Evolutionary conservation across 2,797 vertebrate species (phyloP), one percentile per base, ranked within the genome.

Genomic region (Setipinna tenuifilis): DNA sequence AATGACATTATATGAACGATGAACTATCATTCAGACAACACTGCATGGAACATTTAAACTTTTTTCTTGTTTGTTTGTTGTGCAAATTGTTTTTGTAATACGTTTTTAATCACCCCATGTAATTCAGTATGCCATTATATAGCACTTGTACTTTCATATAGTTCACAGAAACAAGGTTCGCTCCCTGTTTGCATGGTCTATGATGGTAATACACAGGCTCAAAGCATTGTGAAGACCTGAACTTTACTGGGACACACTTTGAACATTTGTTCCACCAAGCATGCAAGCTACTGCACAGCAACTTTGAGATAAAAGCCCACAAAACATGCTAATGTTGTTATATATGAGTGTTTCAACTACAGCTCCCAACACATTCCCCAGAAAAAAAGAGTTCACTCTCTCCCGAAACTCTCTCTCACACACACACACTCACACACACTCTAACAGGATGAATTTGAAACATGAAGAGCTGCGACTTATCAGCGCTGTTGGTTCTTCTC

Each of bases 381-480:
- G 31, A 75, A 75, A 71, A 75, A 7, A 23, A 0, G 19, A 28
- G 19, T 21, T 21, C 50, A 54, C 0, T 21, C 12, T 54, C 50
- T 54, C 7, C 50, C 23, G 25, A 71, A n/a, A 23, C 31, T 23
- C 65, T 31, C 65, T 54, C 50, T 54, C 65, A 41, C 61, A 65
- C 81, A 78, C 61, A 83, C 54, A 78, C 68, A 28, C 54, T 78
- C 54, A 57, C 16, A 83, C 35, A 41, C 68, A 59, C 82, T 17
- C 17, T 78, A 68, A 25, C 62, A 21, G 62, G 62, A 84, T 84
- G 83, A 82, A 65, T 71, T 82, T 50, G 50, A 62, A 19, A n/a
- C 46, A 82, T 28, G 84, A 85, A 82, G 71, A 44, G 71, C 65
- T 71, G 46, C 81, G 81, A 23, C 85, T 89, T 85, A 87, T 89